Conservation (phyloP, 2,113 vertebrate genomes). For the Poeciliopsis retropinna region DNA sequence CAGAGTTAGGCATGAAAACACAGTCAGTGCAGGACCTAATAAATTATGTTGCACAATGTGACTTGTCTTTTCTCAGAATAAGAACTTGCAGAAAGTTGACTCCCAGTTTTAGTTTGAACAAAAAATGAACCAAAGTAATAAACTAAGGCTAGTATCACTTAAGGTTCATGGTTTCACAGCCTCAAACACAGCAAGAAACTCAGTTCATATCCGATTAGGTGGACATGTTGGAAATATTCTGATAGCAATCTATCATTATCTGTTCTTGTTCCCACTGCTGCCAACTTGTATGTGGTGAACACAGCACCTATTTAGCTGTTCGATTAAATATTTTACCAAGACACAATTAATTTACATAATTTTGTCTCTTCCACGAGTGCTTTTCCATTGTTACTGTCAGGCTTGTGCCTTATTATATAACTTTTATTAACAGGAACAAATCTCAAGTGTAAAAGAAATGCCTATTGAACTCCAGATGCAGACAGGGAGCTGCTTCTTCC, state of each 20-base stretch:
- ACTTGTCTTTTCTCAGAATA: neutral
- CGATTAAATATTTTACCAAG: neutral
- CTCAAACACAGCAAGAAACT: neutral
- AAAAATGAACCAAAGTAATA: neutral
- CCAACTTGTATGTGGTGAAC: too few species aligned
- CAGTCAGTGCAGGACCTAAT: neutral
- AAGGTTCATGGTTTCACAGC: neutral
- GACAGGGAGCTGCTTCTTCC: neutral
- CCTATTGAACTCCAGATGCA: neutral
- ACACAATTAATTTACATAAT: neutral
- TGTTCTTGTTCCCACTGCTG: too few species aligned
- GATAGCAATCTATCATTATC: too few species aligned
- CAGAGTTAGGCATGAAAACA: neutral
- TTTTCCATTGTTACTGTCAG: neutral
- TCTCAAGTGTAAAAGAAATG: neutral
- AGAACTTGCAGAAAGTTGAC: slow-evolving; percentile 15
- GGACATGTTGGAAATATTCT: too few species aligned
- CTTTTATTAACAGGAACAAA: neutral
- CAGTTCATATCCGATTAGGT: too few species aligned
- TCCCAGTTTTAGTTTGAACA: neutral
- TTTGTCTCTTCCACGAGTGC: too few species aligned
- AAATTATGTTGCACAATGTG: slow-evolving; percentile 10
- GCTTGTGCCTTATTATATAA: neutral
- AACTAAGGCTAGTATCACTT: neutral
- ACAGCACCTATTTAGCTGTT: too few species aligned